Base-by-base conservation (phyloP, 1,140 invertebrate genomes). In the Intoshia linei region DNA sequence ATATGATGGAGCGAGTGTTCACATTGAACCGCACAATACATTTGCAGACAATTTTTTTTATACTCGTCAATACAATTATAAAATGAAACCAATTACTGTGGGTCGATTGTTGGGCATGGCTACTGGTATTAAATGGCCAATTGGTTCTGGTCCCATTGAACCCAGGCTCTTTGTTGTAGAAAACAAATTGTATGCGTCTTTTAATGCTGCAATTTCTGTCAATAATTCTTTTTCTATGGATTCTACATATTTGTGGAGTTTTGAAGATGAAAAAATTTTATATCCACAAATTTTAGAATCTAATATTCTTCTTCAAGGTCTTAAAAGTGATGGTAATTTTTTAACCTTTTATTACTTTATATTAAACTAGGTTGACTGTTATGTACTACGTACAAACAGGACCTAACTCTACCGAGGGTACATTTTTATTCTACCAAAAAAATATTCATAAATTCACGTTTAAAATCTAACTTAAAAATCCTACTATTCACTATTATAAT, bases 91-190 rank as follows among this genome's bases (percentile, higher is more conserved):
- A 15, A 14, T 43, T 22, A 40, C 17, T 14, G 29, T 24, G 11
- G 43, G 43, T 5, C 23, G 31, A 4, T 35, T 44, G 13, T 20
- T 44, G 19, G 43, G 43, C 3, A 44, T 44, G 17, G 38, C 43
- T 2, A 24, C 39, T 7, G 41, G 38, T 10, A 43, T 39, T 19
- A 37, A 44, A 22, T 42, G 37, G 35, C 37, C 32, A 34, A 34
- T 44, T n/a, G 43, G 43, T 11, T 41, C 43, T 20, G 41, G 43
- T 13, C 41, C 41, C n/a, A 44, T 44, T 15, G 43, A 44, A 29
- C 43, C 43, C 3, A 19, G 43, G 5, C 20, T 44, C 14, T 36
- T 43, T 31, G 37, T 31, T 22, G 37, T 40, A 23, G 29, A 36
- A 18, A 36, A 27, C 13, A 18, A 21, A n/a, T 18, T 43, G 7